Evolutionary conservation across 2,797 vertebrate species (phyloP).

Genomic region (Nannoperca australis): DNA sequence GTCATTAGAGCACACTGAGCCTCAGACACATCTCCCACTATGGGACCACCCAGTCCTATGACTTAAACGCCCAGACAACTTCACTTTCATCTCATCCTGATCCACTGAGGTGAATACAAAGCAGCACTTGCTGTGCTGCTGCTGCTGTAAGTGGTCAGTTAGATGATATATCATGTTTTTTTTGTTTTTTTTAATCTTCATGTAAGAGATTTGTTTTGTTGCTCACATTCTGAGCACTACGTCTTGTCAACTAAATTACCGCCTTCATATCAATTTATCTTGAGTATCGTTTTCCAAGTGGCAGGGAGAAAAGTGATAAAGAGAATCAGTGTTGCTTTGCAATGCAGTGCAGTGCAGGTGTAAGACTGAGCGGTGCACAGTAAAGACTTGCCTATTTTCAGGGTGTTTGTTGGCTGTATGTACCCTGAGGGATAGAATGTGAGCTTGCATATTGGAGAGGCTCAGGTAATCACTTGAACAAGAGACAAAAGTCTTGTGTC

Average conservation of each 20-base stretch:
- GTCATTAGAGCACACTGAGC: slow-evolving; percentile 61
- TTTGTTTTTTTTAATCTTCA: slow-evolving; percentile 12
- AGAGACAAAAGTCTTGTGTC: slow-evolving; percentile 28
- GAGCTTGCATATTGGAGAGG: slow-evolving; percentile 46
- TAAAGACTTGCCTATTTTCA: slow-evolving; percentile 51
- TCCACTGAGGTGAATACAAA: slow-evolving; percentile 66
- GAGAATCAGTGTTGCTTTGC: slow-evolving; percentile 26
- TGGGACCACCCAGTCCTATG: slow-evolving; percentile 71
- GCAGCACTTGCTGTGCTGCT: slow-evolving; percentile 32
- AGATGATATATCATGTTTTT: slow-evolving; percentile 46
- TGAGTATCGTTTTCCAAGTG: slow-evolving; percentile 36
- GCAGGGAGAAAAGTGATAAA: slow-evolving; percentile 28
- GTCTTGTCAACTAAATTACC: slow-evolving; percentile 32
- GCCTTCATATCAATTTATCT: slow-evolving; percentile 38
- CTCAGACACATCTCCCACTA: slow-evolving; percentile 63
- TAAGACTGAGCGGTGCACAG: slow-evolving; percentile 8
- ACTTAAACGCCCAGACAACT: slow-evolving; percentile 72
- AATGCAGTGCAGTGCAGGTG: slow-evolving; percentile 42
- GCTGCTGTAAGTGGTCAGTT: slow-evolving; percentile 33
- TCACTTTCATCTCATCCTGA: slow-evolving; percentile 62
- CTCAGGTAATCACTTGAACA: slow-evolving; percentile 49
- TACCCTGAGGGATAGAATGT: slow-evolving; percentile 57
- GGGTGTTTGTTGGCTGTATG: slow-evolving; percentile 60
- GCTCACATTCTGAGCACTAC: slow-evolving; percentile 7
- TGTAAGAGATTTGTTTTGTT: slow-evolving; percentile 36